Conservation (phyloP, 1,140 invertebrate species). For the Lepeophtheirus salmonis region DNA sequence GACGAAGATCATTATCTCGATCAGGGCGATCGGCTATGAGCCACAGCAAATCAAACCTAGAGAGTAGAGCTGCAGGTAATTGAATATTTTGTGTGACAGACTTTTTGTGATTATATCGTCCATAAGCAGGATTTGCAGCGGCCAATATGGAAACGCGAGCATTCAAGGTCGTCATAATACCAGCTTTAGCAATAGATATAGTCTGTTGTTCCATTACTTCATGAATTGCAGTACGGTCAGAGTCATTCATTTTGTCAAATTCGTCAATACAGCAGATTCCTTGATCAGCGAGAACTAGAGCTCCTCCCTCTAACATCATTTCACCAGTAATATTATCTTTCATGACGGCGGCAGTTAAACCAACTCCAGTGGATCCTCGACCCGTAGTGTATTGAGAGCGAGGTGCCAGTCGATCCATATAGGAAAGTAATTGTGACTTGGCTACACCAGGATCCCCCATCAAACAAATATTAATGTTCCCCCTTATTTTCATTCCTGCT, state of each 20-base stretch:
- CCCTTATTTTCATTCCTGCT: conserved; percentile 47
- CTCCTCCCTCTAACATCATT: conserved; percentile 92
- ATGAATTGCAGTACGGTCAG: conserved; percentile 89
- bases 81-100: conserved; percentile 94
- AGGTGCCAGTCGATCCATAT: conserved; percentile 78
- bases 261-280: conserved; percentile 98
- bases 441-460: conserved; percentile 99
- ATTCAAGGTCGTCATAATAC: conserved; percentile 93
- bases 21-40: conserved; percentile 87
- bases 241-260: conserved; percentile 98
- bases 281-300: conserved; percentile 90
- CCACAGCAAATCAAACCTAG: conserved; percentile 89
- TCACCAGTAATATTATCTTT: conserved; percentile 93
- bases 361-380: conserved; percentile 87
- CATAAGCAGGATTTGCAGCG: conserved; percentile 95
- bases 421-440: conserved; percentile 87
- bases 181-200: conserved; percentile 97
- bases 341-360: conserved; percentile 90
- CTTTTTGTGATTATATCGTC: conserved; percentile 86
- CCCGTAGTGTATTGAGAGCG: conserved; percentile 93
- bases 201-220: conserved; percentile 99
- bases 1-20: conserved; percentile 70
- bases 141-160: conserved; percentile 91
- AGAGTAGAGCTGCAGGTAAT: conserved; percentile 88
- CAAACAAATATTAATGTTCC: conserved; percentile 89